Evolutionary conservation across 2,888 invertebrate species (phyloP).

Genomic region (Macrophya alboannulata): DNA sequence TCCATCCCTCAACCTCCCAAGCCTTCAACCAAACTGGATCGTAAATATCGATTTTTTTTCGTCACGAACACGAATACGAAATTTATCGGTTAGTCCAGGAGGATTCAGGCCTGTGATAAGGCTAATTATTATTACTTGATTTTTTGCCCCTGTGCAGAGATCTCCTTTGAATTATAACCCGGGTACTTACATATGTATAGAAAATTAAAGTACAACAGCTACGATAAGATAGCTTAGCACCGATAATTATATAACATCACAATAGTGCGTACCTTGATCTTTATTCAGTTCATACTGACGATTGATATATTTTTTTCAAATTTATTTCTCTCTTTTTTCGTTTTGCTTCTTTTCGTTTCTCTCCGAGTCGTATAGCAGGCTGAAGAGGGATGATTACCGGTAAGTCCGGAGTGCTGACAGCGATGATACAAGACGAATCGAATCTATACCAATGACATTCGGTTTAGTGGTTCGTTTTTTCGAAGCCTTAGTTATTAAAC

Average conservation of each 20-base stretch:
- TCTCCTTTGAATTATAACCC: too few species aligned
- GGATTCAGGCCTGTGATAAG: constrained; percentile 3
- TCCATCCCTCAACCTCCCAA: background rate
- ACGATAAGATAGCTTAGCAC: constrained; percentile 23
- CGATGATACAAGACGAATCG: constrained; percentile 71
- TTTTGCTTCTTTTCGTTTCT: background rate
- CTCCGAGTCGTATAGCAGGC: background rate
- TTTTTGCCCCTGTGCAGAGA: background rate
- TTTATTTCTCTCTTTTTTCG: background rate
- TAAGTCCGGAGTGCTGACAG: constrained; percentile 62
- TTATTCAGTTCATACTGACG: background rate
- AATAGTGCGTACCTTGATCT: too few species aligned
- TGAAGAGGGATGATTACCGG: constrained; percentile 34
- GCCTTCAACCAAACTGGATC: background rate
- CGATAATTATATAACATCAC: too few species aligned
- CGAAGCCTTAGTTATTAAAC: constrained; percentile 75
- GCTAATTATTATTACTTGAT: constrained; percentile 48
- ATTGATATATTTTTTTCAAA: background rate
- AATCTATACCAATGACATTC: constrained; percentile 78
- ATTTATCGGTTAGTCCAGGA: constrained; percentile 32
- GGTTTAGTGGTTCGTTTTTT: constrained; percentile 67
- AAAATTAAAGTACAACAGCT: constrained; percentile 17
- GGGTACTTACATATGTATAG: background rate
- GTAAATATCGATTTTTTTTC: constrained; percentile 30
- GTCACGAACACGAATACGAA: background rate